Conservation (phyloP, 2,888 invertebrate species). For the Aspidiotus rigidus region DNA sequence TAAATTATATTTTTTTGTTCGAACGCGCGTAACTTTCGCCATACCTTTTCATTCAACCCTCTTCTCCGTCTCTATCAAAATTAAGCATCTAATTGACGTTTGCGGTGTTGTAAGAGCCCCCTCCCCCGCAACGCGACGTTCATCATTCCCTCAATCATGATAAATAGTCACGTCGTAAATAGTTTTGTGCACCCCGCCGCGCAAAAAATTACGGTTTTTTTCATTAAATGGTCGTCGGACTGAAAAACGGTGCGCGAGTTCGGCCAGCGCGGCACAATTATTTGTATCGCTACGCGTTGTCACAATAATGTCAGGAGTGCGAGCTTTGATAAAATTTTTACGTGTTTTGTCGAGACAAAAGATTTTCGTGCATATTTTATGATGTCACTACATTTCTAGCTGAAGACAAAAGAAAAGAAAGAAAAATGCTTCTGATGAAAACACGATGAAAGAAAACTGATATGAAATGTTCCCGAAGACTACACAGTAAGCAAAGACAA, state of each 20-base stretch:
- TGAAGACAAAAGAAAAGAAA: not conserved
- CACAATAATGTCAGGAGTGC: not conserved
- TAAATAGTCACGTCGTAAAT: no score
- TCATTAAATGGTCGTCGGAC: not conserved
- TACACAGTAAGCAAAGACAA: constrained; percentile 9
- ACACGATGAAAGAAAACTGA: not conserved
- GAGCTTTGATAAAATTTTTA: constrained; percentile 9
- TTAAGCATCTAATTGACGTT: no score
- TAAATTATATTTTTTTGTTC: no score
- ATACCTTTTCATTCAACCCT: no score
- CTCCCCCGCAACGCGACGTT: no score
- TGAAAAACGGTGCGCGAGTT: not conserved
- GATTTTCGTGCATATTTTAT: constrained; percentile 12
- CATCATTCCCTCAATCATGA: no score
- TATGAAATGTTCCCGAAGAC: constrained; percentile 23
- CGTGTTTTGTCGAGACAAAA: not conserved
- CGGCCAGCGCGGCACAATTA: not conserved
- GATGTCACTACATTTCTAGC: not conserved
- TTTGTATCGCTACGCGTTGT: no score
- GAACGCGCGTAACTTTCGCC: no score
- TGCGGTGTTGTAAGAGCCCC: no score
- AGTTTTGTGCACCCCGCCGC: no score
- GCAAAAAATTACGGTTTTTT: not conserved
- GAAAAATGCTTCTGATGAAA: not conserved
- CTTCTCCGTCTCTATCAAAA: no score